phyloP scores from a whole-genome alignment of 1,140 invertebrate species.

The Papilio polytes region DNA sequence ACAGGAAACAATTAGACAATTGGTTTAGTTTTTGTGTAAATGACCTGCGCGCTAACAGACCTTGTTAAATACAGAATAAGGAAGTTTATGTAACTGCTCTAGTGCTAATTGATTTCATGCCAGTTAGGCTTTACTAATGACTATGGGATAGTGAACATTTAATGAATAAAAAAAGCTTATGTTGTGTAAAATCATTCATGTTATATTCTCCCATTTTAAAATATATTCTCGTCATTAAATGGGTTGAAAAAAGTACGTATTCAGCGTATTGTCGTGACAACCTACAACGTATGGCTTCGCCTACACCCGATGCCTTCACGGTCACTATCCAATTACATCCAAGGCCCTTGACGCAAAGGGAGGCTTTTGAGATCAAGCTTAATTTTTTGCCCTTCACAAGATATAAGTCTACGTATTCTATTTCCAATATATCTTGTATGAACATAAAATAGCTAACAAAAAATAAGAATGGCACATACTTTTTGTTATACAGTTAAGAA shows the following conservation, averaged over 20 bases:
- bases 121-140: background rate
- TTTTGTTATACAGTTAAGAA: too few relatives aligned
- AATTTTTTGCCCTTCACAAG: background rate
- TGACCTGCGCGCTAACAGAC: background rate
- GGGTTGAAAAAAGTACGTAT: background rate
- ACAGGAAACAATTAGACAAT: background rate
- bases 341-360: background rate
- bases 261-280: background rate
- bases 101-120: background rate
- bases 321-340: slow-evolving; percentile 13
- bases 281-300: slow-evolving; percentile 2
- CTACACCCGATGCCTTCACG: background rate
- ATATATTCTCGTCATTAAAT: background rate
- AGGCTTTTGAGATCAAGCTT: background rate
- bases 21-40: background rate
- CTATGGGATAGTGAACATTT: background rate
- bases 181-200: background rate
- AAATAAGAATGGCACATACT: too few relatives aligned
- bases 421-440: too few relatives aligned
- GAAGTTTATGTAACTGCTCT: background rate
- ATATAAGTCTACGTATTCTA: background rate
- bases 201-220: background rate
- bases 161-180: background rate
- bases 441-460: background rate
- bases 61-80: background rate